Percentiles rank a stretch among this genome's conserved stretches.
Evolutionary conservation across 2,888 invertebrate species (phyloP).

Genomic region (Trileptium ribeirensis): DNA sequence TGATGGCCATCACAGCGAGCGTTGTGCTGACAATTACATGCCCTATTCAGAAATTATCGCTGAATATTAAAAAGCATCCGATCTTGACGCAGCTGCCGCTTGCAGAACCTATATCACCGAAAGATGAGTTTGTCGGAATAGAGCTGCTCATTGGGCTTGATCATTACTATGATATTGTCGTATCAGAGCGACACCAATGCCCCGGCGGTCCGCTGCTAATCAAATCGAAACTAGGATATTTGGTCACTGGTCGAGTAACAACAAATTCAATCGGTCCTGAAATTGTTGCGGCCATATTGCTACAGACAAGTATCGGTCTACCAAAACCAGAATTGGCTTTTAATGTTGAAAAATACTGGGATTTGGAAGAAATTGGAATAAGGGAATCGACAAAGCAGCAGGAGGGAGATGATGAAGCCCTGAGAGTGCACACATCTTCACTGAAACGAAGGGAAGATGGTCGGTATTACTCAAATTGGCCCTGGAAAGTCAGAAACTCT

Average conservation of each 20-base stretch:
- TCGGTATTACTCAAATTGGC: constrained; percentile 14
- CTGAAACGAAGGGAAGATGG: background rate
- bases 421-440: background rate
- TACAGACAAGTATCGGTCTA: background rate
- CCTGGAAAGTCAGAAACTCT: constrained; percentile 1
- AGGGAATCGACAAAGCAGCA: background rate
- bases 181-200: too few species aligned
- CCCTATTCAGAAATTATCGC: background rate
- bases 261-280: background rate
- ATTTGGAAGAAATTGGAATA: constrained; percentile 7
- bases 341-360: background rate
- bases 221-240: background rate
- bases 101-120: background rate
- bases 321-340: background rate
- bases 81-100: background rate
- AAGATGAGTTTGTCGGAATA: too few species aligned
- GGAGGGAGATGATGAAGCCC: background rate
- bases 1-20: background rate
- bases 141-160: too few species aligned
- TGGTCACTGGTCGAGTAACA: background rate
- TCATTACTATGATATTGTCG: too few species aligned
- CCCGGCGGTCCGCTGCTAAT: background rate
- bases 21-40: background rate
- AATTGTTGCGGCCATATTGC: background rate
- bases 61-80: background rate